Percentiles rank a stretch among this genome's conserved stretches.
These are phyloP conservation scores for Tor tambroides DNA, from an alignment of 2,113 vertebrate genomes.

Conservation along the genomic window DNA sequence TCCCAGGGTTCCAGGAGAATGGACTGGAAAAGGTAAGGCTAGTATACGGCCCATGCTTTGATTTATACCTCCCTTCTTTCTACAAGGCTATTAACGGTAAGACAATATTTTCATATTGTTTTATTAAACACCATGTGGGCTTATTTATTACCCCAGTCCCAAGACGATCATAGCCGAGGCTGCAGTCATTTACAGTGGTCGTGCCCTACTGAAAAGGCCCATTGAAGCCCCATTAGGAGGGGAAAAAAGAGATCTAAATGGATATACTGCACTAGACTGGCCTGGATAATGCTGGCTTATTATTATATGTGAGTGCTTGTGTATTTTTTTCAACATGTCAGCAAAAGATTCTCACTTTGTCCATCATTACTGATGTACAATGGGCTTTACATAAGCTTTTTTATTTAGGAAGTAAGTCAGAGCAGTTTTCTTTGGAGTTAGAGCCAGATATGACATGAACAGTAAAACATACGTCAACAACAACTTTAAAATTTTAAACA, in stretches of 20 bases:
- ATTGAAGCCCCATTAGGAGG: conserved; percentile 59
- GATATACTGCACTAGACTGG: conserved; percentile 21
- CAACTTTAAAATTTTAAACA: not conserved
- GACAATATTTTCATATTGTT: conserved; percentile 72
- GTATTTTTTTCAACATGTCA: not conserved
- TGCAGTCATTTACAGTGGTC: conserved; percentile 52
- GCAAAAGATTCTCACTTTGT: not conserved
- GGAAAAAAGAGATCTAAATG: conserved; percentile 52
- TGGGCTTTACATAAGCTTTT: not conserved
- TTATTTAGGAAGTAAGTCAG: not conserved
- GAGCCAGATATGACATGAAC: not conserved
- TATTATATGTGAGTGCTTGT: not conserved
- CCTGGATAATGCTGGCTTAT: not conserved
- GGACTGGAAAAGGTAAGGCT: conserved; percentile 54
- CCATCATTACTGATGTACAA: not conserved
- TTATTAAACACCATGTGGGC: conserved; percentile 68
- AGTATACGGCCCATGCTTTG: conserved; percentile 40
- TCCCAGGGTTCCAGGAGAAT: conserved; percentile 31
- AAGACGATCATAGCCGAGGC: conserved; percentile 36
- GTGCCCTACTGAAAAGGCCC: conserved; percentile 62
- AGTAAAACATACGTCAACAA: conserved; percentile 1
- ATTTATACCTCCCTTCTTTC: conserved; percentile 65
- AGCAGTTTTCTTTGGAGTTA: not conserved
- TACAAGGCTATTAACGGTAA: conserved; percentile 62
- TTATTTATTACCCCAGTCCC: conserved; percentile 67